Percentiles rank a stretch among this genome's conserved stretches.
These are phyloP conservation scores for Narcine bancroftii DNA, from an alignment of 2,113 vertebrate genomes.

Conservation along the genomic window DNA sequence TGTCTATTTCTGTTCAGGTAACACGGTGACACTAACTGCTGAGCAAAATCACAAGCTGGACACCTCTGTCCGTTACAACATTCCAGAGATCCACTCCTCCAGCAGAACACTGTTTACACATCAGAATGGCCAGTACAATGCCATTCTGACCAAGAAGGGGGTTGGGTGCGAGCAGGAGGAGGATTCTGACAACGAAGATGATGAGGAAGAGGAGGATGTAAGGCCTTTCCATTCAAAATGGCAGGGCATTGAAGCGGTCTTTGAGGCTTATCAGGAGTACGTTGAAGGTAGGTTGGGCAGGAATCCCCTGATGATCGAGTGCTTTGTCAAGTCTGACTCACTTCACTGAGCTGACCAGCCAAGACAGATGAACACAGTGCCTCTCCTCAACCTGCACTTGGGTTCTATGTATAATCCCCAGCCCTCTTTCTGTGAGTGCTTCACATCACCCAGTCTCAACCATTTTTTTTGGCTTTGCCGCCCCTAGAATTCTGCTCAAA, in stretches of 20 bases:
- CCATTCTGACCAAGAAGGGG: conserved; percentile 50
- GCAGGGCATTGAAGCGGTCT: conserved; percentile 92
- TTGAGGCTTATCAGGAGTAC: conserved; percentile 96
- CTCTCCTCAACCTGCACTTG: not conserved
- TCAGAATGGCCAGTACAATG: conserved; percentile 78
- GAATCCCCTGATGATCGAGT: not conserved
- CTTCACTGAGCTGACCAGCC: not conserved
- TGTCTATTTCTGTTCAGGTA: conserved; percentile 52
- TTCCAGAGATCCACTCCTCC: conserved; percentile 82
- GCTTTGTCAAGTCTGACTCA: no score
- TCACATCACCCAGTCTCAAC: no score
- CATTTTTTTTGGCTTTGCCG: no score
- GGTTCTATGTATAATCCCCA: not conserved
- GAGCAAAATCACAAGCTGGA: conserved; percentile 83
- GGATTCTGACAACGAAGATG: conserved; percentile 68
- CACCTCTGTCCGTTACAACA: conserved; percentile 90
- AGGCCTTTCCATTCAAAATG: conserved; percentile 68
- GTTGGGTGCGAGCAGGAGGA: conserved; percentile 59
- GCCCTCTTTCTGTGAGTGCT: not conserved
- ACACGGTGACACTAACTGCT: conserved; percentile 52
- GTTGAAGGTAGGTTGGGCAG: conserved; percentile 69
- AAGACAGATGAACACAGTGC: not conserved
- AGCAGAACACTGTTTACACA: conserved; percentile 54
- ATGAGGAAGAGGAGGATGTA: conserved; percentile 57
- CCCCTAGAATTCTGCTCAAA: no score